phyloP scores from a whole-genome alignment of 2,888 invertebrate genomes.

The Drosophila borborema region DNA sequence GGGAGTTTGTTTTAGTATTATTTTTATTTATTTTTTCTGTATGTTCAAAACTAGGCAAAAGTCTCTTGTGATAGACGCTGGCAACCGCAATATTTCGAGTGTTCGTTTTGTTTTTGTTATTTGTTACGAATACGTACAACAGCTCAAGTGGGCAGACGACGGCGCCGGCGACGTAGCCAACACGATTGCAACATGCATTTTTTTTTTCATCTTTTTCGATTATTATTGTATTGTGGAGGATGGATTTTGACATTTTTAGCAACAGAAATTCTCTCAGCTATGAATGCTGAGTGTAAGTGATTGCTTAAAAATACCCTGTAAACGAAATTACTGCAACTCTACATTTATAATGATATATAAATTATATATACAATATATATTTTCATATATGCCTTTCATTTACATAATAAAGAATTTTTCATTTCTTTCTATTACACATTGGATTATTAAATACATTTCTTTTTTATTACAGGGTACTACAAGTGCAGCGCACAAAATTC shows the following conservation, averaged over 20 bases:
- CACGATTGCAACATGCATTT: slow-evolving; percentile 65
- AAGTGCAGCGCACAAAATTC: slow-evolving; percentile 44
- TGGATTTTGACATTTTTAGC: slow-evolving; percentile 37
- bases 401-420: too few relatives aligned
- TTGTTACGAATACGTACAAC: slow-evolving; percentile 36
- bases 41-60: slow-evolving; percentile 19
- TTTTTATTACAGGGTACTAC: slow-evolving; percentile 12
- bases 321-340: neutral
- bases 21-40: neutral
- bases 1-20: slow-evolving; percentile 45
- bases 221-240: slow-evolving; percentile 14
- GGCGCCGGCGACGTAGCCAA: slow-evolving; percentile 5
- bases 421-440: neutral
- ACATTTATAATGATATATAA: neutral
- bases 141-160: slow-evolving; percentile 29
- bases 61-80: slow-evolving; percentile 22
- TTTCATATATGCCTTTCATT: neutral
- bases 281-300: neutral
- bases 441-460: neutral
- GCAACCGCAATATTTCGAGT: slow-evolving; percentile 55
- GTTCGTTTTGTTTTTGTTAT: slow-evolving; percentile 23
- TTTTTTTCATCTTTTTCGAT: slow-evolving; percentile 36
- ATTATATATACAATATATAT: neutral
- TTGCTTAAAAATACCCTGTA: neutral
- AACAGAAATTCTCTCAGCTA: neutral